Evolutionary conservation across 2,113 vertebrate species (phyloP).

Genomic region (Callionymus lyra): DNA sequence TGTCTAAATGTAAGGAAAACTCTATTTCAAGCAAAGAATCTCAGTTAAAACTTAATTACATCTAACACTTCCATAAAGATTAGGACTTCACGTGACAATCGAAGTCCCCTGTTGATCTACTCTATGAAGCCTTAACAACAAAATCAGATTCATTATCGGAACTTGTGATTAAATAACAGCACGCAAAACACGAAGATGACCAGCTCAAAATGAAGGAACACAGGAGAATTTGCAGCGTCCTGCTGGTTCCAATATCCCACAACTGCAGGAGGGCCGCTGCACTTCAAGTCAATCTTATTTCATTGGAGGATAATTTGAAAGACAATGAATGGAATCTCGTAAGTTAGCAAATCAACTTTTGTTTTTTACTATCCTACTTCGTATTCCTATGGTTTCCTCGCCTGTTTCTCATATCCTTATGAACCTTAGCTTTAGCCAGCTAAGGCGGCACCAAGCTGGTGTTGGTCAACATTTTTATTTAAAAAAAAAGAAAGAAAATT

Average conservation of each 20-base stretch:
- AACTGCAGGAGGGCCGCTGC: slow-evolving; percentile 30
- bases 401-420: too few relatives aligned
- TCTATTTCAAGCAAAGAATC: too few relatives aligned
- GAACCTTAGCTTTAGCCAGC: too few relatives aligned
- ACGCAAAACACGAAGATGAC: slow-evolving; percentile 33
- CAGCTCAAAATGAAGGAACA: slow-evolving; percentile 13
- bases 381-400: too few relatives aligned
- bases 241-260: slow-evolving; percentile 20
- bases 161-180: slow-evolving; percentile 33
- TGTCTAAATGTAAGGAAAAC: too few relatives aligned
- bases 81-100: too few relatives aligned
- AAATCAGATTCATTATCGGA: slow-evolving; percentile 34
- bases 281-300: slow-evolving; percentile 48
- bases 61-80: too few relatives aligned
- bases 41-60: too few relatives aligned
- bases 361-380: too few relatives aligned
- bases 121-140: slow-evolving; percentile 13
- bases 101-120: not conserved
- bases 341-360: slow-evolving; percentile 21
- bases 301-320: slow-evolving; percentile 23
- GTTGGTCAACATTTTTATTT: too few relatives aligned
- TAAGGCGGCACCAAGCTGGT: too few relatives aligned
- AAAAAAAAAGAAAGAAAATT: too few relatives aligned
- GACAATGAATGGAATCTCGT: slow-evolving; percentile 25
- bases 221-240: slow-evolving; percentile 7